Base-by-base conservation (phyloP, 2,113 vertebrate species). In the Semicossyphus pulcher region DNA sequence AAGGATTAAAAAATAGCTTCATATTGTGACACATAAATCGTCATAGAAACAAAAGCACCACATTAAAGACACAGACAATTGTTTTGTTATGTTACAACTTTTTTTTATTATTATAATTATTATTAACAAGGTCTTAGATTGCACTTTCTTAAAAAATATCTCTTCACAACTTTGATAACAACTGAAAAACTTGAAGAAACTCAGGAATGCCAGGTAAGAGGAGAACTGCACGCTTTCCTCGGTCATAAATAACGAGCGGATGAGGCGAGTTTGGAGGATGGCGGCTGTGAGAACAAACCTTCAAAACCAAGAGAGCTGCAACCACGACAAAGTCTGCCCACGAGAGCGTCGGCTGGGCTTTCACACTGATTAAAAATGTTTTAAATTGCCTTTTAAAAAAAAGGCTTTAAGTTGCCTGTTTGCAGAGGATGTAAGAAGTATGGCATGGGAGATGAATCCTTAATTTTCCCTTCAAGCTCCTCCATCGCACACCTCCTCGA, bases 101-200 rank as follows among this genome's bases (percentile, higher is more conserved):
- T 64, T 79, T 76, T 60, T 73, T 64, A n/a, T n/a, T n/a, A n/a
- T 72, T 54, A 58, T 78, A 62, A 58, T 76, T 51, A 28, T 74
- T 47, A 69, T 79, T 79, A 74, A 76, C 32, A 86, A 81, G 44
- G 57, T 78, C 26, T 82, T 60, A 23, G 45, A 84, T 83, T 86
- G 78, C 78, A 81, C 81, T 81, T 87, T 65, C 73, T 80, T 91
- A 84, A 72, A 92, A 92, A 94, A 92, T 57, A 80, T 81, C 75
- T 79, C 53, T 80, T 85, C 59, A 81, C 66, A 86, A 77, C 67
- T 42, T 70, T 54, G 59, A 83, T 23, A 74, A 89, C 26, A 78
- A 91, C 72, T 71, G 74, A 89, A 87, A 83, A 85, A 70, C 48
- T 78, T 72, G 81, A 91, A 90, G 87, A 93, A 92, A 89, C 84